Conservation (phyloP, 1,140 invertebrate species). For the Trichonephila clavipes region DNA sequence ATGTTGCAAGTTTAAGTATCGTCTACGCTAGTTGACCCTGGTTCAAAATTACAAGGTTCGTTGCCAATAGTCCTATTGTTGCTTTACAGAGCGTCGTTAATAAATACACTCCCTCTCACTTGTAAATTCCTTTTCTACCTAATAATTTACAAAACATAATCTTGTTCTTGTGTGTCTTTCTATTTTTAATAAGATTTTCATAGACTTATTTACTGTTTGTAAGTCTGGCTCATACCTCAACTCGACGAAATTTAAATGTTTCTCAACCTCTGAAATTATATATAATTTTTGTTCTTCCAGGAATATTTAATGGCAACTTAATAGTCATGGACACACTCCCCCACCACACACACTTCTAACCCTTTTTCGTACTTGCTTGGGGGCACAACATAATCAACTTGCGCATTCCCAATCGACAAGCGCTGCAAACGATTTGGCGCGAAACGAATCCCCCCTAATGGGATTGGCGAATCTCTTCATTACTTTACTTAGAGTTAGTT, state of each 20-base stretch:
- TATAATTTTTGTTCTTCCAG: background rate
- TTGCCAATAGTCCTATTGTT: no score
- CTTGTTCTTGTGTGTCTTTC: no score
- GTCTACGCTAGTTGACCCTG: no score
- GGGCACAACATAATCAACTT: background rate
- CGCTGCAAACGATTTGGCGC: background rate
- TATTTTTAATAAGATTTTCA: no score
- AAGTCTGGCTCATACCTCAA: background rate
- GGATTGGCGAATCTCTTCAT: background rate
- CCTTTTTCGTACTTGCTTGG: background rate
- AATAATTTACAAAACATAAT: no score
- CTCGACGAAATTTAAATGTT: background rate
- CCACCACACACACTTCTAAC: no score
- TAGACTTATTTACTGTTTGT: no score
- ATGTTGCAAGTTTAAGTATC: no score
- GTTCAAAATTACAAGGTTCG: no score
- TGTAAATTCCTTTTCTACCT: no score
- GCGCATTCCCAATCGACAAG: background rate
- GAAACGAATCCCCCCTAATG: background rate
- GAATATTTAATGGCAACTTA: background rate
- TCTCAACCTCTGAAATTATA: background rate
- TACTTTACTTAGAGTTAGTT: background rate
- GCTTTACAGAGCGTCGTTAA: no score
- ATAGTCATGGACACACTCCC: background rate
- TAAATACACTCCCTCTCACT: no score